These are phyloP conservation scores for Lagorchestes hirsutus DNA, from an alignment of 2,797 vertebrate species.

Conservation along the genomic window DNA sequence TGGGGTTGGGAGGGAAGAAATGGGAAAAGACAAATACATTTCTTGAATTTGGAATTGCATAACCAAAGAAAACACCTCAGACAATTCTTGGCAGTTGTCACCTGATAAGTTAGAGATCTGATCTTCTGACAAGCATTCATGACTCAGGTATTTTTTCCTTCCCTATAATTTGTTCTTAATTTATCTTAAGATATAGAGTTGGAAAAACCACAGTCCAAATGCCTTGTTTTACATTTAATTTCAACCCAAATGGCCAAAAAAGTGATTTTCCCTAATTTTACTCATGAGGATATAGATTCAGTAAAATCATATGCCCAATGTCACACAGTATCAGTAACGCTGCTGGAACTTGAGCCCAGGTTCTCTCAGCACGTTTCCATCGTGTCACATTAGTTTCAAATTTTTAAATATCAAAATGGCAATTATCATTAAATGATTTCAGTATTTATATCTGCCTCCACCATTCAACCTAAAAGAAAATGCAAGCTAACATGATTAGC, in stretches of 20 bases:
- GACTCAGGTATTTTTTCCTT: background rate
- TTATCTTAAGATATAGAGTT: background rate
- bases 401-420: background rate
- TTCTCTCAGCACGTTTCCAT: background rate
- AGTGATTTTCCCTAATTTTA: background rate
- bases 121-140: background rate
- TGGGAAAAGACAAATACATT: background rate
- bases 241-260: background rate
- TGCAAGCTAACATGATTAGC: background rate
- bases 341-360: background rate
- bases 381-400: background rate
- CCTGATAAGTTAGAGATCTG: background rate
- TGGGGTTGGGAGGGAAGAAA: conserved; percentile 10
- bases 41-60: background rate
- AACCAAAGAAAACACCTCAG: background rate
- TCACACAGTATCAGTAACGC: background rate
- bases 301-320: background rate
- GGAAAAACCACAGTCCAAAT: background rate
- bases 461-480: background rate
- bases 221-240: background rate
- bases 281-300: background rate
- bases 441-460: background rate
- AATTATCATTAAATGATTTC: background rate
- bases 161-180: background rate
- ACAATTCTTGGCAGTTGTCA: background rate